phyloP scores from a whole-genome alignment of 2,888 invertebrate species.

The Ormyrus labotus region DNA sequence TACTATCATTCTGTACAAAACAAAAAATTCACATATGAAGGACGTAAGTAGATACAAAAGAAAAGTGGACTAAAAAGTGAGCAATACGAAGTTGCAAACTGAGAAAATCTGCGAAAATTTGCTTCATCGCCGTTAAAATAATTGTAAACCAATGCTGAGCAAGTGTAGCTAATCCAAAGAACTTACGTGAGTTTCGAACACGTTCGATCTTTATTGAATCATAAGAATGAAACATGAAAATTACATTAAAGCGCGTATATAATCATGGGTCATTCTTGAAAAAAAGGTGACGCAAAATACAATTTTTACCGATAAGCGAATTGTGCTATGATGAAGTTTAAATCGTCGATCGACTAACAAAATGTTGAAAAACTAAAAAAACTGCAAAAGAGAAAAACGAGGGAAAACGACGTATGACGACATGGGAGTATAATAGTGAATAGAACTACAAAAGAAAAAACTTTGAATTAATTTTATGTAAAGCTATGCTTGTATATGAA shows the following conservation, averaged over 20 bases:
- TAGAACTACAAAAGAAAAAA: constrained; percentile 58
- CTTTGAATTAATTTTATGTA: constrained; percentile 63
- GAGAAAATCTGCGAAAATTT: constrained; percentile 29
- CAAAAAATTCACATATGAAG: constrained; percentile 42
- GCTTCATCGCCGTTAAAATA: constrained; percentile 17
- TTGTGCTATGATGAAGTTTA: constrained; percentile 42
- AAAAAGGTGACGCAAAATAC: constrained; percentile 29
- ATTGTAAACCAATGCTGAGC: constrained; percentile 22
- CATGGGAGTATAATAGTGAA: constrained; percentile 59
- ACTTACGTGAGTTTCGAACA: constrained; percentile 41
- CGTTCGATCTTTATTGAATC: constrained; percentile 47
- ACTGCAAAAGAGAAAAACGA: constrained; percentile 25
- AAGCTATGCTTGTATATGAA: constrained; percentile 72
- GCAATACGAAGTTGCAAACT: constrained; percentile 3
- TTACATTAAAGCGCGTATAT: constrained; percentile 32
- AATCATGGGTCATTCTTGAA: constrained; percentile 35
- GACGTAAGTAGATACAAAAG: constrained; percentile 54
- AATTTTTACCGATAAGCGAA: constrained; percentile 47
- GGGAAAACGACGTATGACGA: constrained; percentile 30
- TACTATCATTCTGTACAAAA: constrained; percentile 40
- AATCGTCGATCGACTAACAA: constrained; percentile 33
- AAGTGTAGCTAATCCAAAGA: constrained; percentile 49
- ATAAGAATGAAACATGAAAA: constrained; percentile 38
- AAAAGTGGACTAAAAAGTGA: constrained; percentile 52
- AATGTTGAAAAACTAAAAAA: constrained; percentile 21